Evolutionary conservation across 2,888 invertebrate genomes (phyloP).

Genomic region (Andrena praecox): DNA sequence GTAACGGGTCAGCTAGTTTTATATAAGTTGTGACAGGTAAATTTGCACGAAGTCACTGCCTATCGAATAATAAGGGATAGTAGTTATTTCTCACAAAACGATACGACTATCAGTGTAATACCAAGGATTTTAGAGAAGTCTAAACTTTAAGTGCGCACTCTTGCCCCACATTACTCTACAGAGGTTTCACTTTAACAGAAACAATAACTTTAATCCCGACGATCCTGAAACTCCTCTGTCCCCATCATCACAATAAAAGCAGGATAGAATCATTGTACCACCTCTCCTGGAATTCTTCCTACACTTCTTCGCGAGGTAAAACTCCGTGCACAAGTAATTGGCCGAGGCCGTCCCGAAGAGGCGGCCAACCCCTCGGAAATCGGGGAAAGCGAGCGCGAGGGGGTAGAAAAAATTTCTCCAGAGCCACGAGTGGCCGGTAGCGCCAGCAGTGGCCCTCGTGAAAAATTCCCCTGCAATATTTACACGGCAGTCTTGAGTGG

Average conservation of each 20-base stretch:
- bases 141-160: no score
- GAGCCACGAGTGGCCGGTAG: background rate
- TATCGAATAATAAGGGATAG: no score
- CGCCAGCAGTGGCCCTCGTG: background rate
- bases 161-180: no score
- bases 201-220: no score
- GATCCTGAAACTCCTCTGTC: no score
- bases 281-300: background rate
- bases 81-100: no score
- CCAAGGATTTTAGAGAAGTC: no score
- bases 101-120: no score
- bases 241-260: background rate
- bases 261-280: background rate
- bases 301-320: slow-evolving; percentile 1
- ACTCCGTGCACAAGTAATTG: slow-evolving; percentile 3
- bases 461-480: slow-evolving; percentile 45
- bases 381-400: background rate
- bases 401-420: slow-evolving; percentile 9
- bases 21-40: no score
- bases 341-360: background rate
- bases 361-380: background rate
- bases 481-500: slow-evolving; percentile 27
- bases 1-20: no score
- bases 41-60: no score
- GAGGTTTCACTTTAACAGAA: no score